Base-by-base conservation (phyloP, 2,113 vertebrate genomes). In the Acinonyx jubatus region DNA sequence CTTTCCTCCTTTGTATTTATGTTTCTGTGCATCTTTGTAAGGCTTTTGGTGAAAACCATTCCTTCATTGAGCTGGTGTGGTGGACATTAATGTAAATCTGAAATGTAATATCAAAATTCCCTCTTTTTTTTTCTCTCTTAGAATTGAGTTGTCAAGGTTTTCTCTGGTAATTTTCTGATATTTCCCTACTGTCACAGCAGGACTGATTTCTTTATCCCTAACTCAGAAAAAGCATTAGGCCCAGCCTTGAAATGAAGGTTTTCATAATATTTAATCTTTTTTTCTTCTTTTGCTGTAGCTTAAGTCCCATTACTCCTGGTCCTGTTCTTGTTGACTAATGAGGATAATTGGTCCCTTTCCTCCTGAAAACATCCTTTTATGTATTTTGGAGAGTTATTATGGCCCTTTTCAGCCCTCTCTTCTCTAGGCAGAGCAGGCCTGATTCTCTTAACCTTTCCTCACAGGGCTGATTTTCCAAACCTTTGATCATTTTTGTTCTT, bases 271-370 rank as follows among this genome's bases (percentile, higher is more conserved):
- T 98, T 96, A 91, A 97, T 97, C 94, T 97, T 94, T 96, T 91
- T 94, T 86, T 96, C 91, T 97, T 93, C 93, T 79, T 95, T 96
- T 91, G 95, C 95, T 97, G 88, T 50, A 97, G 84, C 85, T 92
- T 96, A 98, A 98, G 84, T 88, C 92, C 95, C 96, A 97, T 98
- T 98, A 95, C 94, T 96, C 90, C 84, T 85, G 89, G 94, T 80
- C 71, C 88, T 94, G 88, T 95, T 91, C 97, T 95, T 98, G 97
- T 89, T 98, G 97, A 91, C 97, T 98, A 98, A 98, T 97, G 97
- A 98, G 95, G 96, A 98, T 98, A 97, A 98, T 94, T 96, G 96
- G 98, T 94, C 95, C 92, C 96, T 96, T 97, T 98, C 90, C 98
- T 94, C 94, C 95, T 96, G 96, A 95, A 98, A 97, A 97, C 97